A percentile compares a stretch with the other conserved stretches of the same genome.
These are phyloP conservation scores for Heliopora coerulea DNA, from an alignment of 92 coral and sea anemone species.

Conservation along the genomic window DNA sequence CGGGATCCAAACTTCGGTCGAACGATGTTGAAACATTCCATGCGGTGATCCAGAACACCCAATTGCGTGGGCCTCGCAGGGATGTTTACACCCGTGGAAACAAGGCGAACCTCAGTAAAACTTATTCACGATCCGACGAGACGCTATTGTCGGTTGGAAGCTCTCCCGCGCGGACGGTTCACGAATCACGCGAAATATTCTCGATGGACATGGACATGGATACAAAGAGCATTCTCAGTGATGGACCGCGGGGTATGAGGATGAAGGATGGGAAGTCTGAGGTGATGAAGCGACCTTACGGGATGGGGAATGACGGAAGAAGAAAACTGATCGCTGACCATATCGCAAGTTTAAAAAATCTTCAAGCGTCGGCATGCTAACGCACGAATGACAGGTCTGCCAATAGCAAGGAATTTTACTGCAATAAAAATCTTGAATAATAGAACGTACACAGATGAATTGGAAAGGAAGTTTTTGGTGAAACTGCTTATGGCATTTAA, in stretches of 20 bases:
- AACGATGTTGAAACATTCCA: conserved; percentile 41
- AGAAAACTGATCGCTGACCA: conserved; percentile 63
- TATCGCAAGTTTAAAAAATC: conserved; percentile 73
- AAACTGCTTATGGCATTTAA: too few species aligned
- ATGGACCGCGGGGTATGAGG: background rate
- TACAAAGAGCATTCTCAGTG: conserved; percentile 15
- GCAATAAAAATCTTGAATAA: too few species aligned
- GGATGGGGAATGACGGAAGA: background rate
- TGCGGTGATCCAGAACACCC: conserved; percentile 40
- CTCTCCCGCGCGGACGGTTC: background rate
- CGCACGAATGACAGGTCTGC: too few species aligned
- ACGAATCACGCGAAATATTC: conserved; percentile 33
- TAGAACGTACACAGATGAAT: too few species aligned
- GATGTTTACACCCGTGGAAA: conserved; percentile 18
- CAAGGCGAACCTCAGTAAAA: conserved; percentile 1
- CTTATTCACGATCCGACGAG: conserved; percentile 22
- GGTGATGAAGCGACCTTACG: background rate
- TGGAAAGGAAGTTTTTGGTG: too few species aligned
- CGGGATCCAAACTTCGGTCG: background rate
- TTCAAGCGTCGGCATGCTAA: conserved; percentile 94
- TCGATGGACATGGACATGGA: conserved; percentile 31
- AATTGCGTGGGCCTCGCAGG: conserved; percentile 21
- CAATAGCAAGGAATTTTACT: too few species aligned
- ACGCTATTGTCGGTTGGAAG: background rate
- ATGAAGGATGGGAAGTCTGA: too few species aligned